These are phyloP conservation scores for Halichoerus grypus DNA, from an alignment of 2,113 vertebrate species.

Conservation along the genomic window DNA sequence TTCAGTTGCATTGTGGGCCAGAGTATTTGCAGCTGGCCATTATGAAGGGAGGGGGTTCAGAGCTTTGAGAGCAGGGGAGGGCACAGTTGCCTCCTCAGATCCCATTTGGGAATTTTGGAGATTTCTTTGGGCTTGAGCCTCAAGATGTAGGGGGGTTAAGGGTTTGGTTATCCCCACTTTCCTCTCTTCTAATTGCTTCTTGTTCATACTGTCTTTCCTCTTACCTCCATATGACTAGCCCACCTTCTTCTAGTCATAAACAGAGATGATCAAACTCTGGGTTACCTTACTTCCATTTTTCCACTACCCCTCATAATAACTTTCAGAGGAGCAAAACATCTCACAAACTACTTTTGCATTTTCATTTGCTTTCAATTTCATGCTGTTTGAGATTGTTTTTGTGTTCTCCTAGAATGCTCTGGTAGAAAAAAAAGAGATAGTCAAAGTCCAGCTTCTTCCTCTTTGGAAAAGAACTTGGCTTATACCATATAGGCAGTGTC, in stretches of 20 bases:
- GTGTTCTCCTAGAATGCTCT: conserved; percentile 21
- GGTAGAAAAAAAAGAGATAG: not conserved
- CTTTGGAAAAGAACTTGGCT: conserved; percentile 5
- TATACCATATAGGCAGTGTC: not conserved
- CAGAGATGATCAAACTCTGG: not conserved
- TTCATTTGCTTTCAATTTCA: conserved; percentile 67
- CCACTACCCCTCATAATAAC: not conserved
- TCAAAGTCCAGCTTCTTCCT: conserved; percentile 3
- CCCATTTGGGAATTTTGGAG: not conserved
- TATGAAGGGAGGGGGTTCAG: not conserved
- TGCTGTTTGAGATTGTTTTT: conserved; percentile 52
- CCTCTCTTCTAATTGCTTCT: conserved; percentile 6
- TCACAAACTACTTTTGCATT: conserved; percentile 46
- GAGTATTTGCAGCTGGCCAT: not conserved
- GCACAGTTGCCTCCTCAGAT: not conserved
- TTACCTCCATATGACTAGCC: not conserved
- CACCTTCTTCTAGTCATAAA: not conserved
- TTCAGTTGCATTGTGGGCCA: not conserved
- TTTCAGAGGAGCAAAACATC: conserved; percentile 60
- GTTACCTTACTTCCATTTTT: conserved; percentile 14
- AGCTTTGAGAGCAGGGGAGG: not conserved
- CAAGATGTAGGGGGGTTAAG: not conserved
- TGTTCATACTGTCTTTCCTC: not conserved
- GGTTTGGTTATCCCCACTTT: not conserved
- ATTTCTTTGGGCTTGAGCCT: conserved; percentile 28